phyloP scores from a whole-genome alignment of 37 sponge, comb jelly and placozoan species.

The Crambe crambe region DNA sequence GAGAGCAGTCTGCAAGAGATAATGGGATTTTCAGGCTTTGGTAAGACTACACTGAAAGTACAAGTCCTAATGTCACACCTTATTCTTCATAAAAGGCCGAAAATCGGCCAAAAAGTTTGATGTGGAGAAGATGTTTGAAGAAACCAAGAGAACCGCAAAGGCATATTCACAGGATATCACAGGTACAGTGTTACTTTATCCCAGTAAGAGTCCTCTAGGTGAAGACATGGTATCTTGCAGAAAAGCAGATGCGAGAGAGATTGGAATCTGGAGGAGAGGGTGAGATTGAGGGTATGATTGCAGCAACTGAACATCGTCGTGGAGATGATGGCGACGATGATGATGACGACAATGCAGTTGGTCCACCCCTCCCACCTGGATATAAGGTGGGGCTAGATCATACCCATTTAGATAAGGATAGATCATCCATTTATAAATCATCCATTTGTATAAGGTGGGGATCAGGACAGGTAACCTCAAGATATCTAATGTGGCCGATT shows the following conservation, averaged over 20 bases:
- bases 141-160: slow-evolving; percentile 69
- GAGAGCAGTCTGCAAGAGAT: slow-evolving; percentile 27
- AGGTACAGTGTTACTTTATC: slow-evolving; percentile 4
- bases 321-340: not conserved
- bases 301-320: no score
- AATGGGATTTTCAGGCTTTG: slow-evolving; percentile 75
- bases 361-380: slow-evolving; percentile 67
- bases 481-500: no score
- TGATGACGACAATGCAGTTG: slow-evolving; percentile 48
- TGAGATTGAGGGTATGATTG: no score
- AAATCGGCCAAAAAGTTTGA: slow-evolving; percentile 87
- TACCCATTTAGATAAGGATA: not conserved
- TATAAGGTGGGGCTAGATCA: slow-evolving; percentile 27
- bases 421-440: not conserved
- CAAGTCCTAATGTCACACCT: not conserved
- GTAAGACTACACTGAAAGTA: slow-evolving; percentile 16
- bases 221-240: not conserved
- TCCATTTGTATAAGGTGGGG: no score
- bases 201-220: not conserved
- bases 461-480: no score
- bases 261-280: not conserved
- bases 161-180: slow-evolving; percentile 34
- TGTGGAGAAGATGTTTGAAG: slow-evolving; percentile 85
- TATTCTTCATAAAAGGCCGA: slow-evolving; percentile 25
- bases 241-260: not conserved